Base-by-base conservation (phyloP, 2,797 vertebrate species). In the Capromys pilorides region DNA sequence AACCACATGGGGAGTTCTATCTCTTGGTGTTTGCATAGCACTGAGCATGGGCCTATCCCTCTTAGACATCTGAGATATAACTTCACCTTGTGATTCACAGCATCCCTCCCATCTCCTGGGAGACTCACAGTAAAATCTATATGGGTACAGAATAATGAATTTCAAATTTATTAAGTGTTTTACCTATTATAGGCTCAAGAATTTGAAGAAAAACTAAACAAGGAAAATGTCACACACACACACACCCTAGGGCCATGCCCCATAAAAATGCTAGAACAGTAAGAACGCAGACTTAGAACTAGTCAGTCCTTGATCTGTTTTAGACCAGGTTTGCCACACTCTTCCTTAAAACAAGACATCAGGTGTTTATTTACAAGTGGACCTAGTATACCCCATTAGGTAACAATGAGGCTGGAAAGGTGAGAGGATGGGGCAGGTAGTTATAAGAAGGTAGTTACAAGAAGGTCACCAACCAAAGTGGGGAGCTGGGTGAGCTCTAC, bases 401-500 rank as follows among this genome's bases (percentile, higher is more conserved):
- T 18, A 54, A 69, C 1, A 28, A 13, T 54, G 4, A 86, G 28
- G 75, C 31, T 14, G 31, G 9, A 24, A 79, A 67, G 5, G 14
- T 13, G 28, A n/a, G 19, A 67, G 66, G 18, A n/a, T 5, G 19
- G 12, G 0, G 1, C 10, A 51, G 61, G 13, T 13, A 59, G 31
- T 31, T 66, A 11, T 11, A 13, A 92, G 31, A 26, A 26, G 28
- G 19, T 87, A 59, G 31, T 31, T 66, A 11, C 14, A 13, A 92
- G 31, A 26, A 26, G 22, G 19, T 87, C 45, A 45, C 45, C 45
- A 51, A 41, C 22, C 82, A 2, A 61, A 1, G 3, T 78, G 24
- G 45, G 26, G 5, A 28, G 0, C 7, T 0, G 18, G 64, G 0
- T 26, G 39, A 54, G 8, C 28, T 31, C 21, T 31, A 39, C 28